Base-by-base conservation (phyloP, 2,888 invertebrate species). In the Eudemis profundana region DNA sequence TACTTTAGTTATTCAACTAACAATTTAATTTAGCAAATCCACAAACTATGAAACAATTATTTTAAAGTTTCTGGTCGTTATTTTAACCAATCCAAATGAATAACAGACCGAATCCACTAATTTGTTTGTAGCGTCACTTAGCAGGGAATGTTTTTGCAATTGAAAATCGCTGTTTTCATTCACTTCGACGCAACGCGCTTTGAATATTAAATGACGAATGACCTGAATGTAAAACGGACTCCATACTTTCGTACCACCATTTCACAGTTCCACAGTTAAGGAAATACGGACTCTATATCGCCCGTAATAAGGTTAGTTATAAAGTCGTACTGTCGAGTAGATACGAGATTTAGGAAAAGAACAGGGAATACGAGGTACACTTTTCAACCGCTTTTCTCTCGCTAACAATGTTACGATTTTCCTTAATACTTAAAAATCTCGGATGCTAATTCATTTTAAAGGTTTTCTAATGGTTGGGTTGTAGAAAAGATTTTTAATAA, bases 161-260 rank as follows among this genome's bases (percentile, higher is more conserved):
- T 78, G 78, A 76, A 78, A 81, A 75, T 80, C 78, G 73, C 70
- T 80, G 77, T 81, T 82, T 79, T 77, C 76, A 81, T 78, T 83
- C 81, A 79, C 75, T 81, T 75, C 70, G 73, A 72, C 71, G 70
- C 69, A 69, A 46, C 74, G 68, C 70, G 79, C 74, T 79, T 78
- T 82, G 84, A 85, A 86, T 85, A 81, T 74, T 76, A 82, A 85
- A 76, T 80, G 75, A 78, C 67, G 78, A 83, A 82, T 77, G 84
- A 79, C 76, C 74, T 69, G 85, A 84, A 84, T 85, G 77, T 74
- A 77, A 83, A 85, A 33, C 47, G 54, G 67, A 59, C 44, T 42
- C 67, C 70, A 57, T 53, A 60, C 57, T 65, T 49, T 40, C 17
- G 10, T 44, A 56, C 8, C 44, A 44, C 2, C 42, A 19, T 19